phyloP scores from a whole-genome alignment of 2,113 vertebrate species.

The Toxotes chatareus region DNA sequence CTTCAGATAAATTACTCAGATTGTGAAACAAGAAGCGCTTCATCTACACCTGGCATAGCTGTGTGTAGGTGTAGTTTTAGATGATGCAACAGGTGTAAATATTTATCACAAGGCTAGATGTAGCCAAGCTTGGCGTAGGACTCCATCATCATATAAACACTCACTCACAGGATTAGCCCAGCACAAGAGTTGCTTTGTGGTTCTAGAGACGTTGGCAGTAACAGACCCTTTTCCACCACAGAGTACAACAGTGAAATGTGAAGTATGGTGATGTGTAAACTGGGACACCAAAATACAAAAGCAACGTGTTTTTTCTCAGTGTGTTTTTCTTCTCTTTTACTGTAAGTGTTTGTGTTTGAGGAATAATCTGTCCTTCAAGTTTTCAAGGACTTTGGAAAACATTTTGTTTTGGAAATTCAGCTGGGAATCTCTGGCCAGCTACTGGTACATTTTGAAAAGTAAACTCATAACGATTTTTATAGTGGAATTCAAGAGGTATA shows the following conservation, averaged over 20 bases:
- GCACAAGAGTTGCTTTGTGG: neutral
- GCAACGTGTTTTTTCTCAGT: slow-evolving; percentile 11
- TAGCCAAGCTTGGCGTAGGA: neutral
- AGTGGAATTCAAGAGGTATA: neutral
- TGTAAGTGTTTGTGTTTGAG: neutral
- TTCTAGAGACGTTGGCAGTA: neutral
- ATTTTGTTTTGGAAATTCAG: neutral
- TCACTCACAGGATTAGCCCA: no score
- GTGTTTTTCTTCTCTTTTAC: neutral
- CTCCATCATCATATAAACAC: neutral
- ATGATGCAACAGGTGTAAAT: no score
- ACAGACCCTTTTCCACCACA: neutral
- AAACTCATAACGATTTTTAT: neutral
- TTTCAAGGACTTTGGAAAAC: neutral
- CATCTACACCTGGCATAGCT: no score
- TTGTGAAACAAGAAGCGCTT: no score
- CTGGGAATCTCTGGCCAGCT: neutral
- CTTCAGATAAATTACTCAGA: no score
- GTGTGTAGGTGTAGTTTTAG: no score
- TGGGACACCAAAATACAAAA: slow-evolving; percentile 13
- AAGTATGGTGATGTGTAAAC: neutral
- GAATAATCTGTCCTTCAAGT: slow-evolving; percentile 5
- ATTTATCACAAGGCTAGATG: no score
- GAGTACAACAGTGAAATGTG: neutral
- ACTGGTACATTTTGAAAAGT: neutral